Evolutionary conservation across 2,797 vertebrate species (phyloP).

Genomic region (Melanotaenia trifasciata): DNA sequence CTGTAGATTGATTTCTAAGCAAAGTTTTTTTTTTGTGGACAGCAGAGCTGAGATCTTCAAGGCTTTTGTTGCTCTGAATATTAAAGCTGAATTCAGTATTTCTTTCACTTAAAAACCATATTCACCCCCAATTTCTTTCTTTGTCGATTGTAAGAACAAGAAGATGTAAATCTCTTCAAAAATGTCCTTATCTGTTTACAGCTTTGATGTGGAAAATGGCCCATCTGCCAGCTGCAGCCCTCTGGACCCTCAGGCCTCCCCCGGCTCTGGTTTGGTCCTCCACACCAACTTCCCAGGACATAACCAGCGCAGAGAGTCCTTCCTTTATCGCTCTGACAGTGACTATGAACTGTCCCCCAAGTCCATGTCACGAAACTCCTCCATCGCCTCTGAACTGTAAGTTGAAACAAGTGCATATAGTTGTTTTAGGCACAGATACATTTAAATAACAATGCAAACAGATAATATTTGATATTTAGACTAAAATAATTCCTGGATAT

Average conservation of each 20-base stretch:
- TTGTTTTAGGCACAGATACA: not conserved
- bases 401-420: conserved; percentile 28
- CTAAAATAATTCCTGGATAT: not conserved
- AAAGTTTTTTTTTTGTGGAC: not conserved
- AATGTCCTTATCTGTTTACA: conserved; percentile 66
- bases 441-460: not conserved
- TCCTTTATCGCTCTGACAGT: conserved; percentile 97
- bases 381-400: conserved; percentile 96
- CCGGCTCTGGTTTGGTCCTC: conserved; percentile 94
- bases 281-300: conserved; percentile 95
- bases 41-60: not conserved
- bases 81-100: not conserved
- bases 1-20: not conserved
- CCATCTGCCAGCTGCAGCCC: conserved; percentile 94
- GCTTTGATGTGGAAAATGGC: conserved; percentile 99
- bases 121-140: not conserved
- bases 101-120: not conserved
- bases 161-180: not conserved
- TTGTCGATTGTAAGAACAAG: not conserved
- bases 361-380: conserved; percentile 98
- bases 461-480: not conserved
- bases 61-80: not conserved
- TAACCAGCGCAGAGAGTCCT: conserved; percentile 95
- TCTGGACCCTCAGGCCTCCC: conserved; percentile 93
- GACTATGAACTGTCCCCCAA: conserved; percentile 99